Percentiles rank a stretch among this genome's conserved stretches.
Evolutionary conservation across 2,888 invertebrate genomes (phyloP).

Genomic region (Trachelus iudaicus): DNA sequence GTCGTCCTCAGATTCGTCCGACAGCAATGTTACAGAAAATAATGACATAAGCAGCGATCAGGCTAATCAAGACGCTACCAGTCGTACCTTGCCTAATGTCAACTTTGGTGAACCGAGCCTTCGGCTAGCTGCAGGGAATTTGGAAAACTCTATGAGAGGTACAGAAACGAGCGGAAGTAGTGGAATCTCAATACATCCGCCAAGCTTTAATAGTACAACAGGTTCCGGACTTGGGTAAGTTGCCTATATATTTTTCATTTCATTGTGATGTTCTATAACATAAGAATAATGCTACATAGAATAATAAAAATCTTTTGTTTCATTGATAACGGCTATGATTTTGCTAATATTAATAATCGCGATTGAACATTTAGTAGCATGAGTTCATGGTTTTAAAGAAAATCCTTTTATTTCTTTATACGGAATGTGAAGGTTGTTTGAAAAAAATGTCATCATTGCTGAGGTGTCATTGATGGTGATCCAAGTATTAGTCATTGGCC

Average conservation of each 20-base stretch:
- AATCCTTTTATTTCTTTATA: not conserved
- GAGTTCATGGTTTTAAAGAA: not conserved
- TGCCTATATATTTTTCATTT: constrained; percentile 5
- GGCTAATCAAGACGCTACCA: not conserved
- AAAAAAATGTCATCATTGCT: not conserved
- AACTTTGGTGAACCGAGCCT: not conserved
- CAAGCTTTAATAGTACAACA: constrained; percentile 40
- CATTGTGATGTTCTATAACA: not conserved
- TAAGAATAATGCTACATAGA: not conserved
- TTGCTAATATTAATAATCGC: not conserved
- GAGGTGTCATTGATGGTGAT: constrained; percentile 34
- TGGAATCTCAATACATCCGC: constrained; percentile 48
- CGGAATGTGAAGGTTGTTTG: not conserved
- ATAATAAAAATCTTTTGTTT: not conserved
- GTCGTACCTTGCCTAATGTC: not conserved
- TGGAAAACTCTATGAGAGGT: constrained; percentile 9
- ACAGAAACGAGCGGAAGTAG: constrained; percentile 37
- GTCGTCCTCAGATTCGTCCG: constrained; percentile 45
- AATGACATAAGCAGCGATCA: constrained; percentile 7
- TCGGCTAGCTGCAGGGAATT: constrained; percentile 17
- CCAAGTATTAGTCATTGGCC: constrained; percentile 4
- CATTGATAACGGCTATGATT: not conserved
- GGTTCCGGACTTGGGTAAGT: constrained; percentile 47
- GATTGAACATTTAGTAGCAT: not conserved
- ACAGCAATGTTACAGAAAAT: constrained; percentile 32